Conservation (phyloP, 2,888 invertebrate species). For the Melanchra persicariae region DNA sequence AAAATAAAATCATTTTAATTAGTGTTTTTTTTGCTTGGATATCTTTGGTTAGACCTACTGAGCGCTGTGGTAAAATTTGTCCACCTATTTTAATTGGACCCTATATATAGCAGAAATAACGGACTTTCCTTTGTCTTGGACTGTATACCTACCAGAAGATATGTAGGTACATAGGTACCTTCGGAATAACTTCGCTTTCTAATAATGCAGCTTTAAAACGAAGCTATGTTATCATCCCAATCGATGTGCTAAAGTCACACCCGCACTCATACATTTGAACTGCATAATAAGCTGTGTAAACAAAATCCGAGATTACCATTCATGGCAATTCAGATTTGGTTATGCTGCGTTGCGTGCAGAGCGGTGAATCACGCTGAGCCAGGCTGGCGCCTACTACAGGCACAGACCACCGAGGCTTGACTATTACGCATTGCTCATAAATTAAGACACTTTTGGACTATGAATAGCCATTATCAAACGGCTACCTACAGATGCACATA, state of each 20-base stretch:
- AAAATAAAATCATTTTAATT: too few species aligned
- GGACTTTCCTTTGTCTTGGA: not conserved
- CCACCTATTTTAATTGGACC: too few species aligned
- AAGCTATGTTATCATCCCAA: not conserved
- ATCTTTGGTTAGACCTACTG: too few species aligned
- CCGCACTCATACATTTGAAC: conserved; percentile 42
- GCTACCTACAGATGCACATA: conserved; percentile 57
- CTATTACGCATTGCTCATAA: conserved; percentile 64
- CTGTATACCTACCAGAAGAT: not conserved
- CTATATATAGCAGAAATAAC: not conserved
- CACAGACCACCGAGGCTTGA: conserved; percentile 51
- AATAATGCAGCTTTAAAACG: not conserved
- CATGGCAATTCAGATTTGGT: conserved; percentile 66
- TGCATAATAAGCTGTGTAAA: conserved; percentile 55
- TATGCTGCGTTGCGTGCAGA: conserved; percentile 53
- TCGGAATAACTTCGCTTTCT: too few species aligned
- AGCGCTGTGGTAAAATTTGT: too few species aligned
- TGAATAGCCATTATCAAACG: conserved; percentile 59
- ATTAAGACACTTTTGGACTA: conserved; percentile 65
- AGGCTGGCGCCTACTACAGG: conserved; percentile 68
- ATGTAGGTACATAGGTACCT: too few species aligned
- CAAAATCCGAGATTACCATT: conserved; percentile 64
- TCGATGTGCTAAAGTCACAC: conserved; percentile 24
- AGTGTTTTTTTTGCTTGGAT: too few species aligned
- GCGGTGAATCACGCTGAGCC: conserved; percentile 71